These are phyloP conservation scores for Macrotus californicus DNA, from an alignment of 2,113 vertebrate species.

Conservation along the genomic window DNA sequence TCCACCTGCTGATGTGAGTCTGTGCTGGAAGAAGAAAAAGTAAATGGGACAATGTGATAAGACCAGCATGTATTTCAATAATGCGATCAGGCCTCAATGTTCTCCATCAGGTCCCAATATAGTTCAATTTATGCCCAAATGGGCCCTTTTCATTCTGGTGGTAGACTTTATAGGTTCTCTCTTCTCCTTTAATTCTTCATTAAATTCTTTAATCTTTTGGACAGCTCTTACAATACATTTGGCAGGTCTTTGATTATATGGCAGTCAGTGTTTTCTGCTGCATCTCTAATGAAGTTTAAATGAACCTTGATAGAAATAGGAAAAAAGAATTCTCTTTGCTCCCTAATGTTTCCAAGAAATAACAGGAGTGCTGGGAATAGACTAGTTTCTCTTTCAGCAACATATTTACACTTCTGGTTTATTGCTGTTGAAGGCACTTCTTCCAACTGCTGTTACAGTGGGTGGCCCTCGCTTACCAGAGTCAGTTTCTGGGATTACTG, in stretches of 20 bases:
- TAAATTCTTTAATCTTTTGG: background rate
- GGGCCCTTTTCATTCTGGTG: background rate
- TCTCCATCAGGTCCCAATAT: background rate
- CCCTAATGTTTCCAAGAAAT: background rate
- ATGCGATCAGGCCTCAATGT: background rate
- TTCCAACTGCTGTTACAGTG: background rate
- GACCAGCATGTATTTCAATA: background rate
- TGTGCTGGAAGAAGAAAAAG: conserved; percentile 19
- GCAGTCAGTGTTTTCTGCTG: background rate
- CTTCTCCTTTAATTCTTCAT: background rate
- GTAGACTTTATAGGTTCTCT: background rate
- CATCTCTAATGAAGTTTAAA: background rate
- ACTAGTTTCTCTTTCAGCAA: background rate
- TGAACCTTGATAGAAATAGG: background rate
- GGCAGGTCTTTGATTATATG: background rate
- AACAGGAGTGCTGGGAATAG: background rate
- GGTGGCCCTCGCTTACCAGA: background rate
- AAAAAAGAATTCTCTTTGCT: background rate
- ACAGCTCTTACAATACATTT: background rate
- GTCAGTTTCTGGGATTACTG: background rate
- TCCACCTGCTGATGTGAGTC: background rate
- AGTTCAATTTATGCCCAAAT: background rate
- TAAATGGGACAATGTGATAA: background rate
- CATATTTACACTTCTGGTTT: background rate
- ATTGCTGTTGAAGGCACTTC: background rate